phyloP scores from a whole-genome alignment of 2,888 invertebrate genomes.

The Kryphioiulus occultus region DNA sequence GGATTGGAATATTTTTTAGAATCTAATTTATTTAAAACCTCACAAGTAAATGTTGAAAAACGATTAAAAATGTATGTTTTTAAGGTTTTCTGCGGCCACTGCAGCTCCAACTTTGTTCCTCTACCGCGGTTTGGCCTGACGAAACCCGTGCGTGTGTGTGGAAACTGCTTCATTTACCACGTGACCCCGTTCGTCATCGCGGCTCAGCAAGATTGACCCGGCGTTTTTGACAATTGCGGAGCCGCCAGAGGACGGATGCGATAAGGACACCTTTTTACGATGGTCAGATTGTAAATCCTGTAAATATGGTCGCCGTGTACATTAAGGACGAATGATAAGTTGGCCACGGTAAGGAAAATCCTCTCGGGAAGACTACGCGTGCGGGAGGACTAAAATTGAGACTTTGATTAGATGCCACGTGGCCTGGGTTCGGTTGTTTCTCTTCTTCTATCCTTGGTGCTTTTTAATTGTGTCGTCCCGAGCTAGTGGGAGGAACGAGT shows the following conservation, averaged over 20 bases:
- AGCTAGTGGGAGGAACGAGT: neutral
- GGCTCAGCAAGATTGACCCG: neutral
- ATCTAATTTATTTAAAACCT: neutral
- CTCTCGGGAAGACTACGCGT: neutral
- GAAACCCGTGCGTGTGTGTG: conserved; percentile 94
- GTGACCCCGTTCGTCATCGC: conserved; percentile 47
- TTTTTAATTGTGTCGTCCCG: neutral
- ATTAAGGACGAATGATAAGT: neutral
- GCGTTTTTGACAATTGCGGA: neutral
- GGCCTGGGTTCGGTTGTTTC: neutral
- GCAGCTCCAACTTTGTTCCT: conserved; percentile 91
- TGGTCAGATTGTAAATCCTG: neutral
- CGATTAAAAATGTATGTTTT: conserved; percentile 54
- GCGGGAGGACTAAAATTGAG: neutral
- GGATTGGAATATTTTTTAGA: no score
- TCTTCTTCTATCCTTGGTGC: neutral
- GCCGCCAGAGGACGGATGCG: neutral
- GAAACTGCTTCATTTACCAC: conserved; percentile 80
- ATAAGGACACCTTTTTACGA: neutral
- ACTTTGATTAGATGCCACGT: neutral
- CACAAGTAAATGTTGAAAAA: neutral
- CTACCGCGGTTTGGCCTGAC: conserved; percentile 90
- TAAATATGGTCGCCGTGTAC: conserved; percentile 5
- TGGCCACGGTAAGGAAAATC: neutral
- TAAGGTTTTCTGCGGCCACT: conserved; percentile 92